Evolutionary conservation across 2,113 vertebrate genomes (phyloP), one percentile per base, ranked within the genome.

Genomic region (Himantopus leucocephalus): DNA sequence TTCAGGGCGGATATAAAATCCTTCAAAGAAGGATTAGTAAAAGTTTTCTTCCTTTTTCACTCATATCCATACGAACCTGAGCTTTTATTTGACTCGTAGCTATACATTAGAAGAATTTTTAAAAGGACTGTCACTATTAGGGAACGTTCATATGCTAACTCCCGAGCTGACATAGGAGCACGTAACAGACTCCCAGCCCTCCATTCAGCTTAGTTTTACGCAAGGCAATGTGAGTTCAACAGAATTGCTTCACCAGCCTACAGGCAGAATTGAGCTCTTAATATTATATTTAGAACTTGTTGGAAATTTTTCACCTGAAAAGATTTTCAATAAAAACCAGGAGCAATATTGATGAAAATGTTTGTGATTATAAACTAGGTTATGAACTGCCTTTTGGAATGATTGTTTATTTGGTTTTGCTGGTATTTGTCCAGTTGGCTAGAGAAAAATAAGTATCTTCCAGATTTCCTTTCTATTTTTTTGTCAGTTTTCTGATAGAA

Each of bases 381-480:
- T 92, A 62, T 62, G 26, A 90, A 62, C 53, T 87, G 35, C 39
- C 32, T 92, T 77, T 83, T 89, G 70, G 89, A 91, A 85, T 64
- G 20, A 87, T 62, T 89, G 37, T 77, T 92, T 94, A 41, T 81
- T 96, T 93, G 70, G 3, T 77, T 92, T 82, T 91, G 24, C 48
- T 96, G 73, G 39, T 81, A 56, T 66, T 43, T 64, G 8, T 91
- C 68, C 80, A 95, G 73, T 58, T 94, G 80, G 83, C 89, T 91
- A 70, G 32, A 85, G 80, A 78, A 92, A 91, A 90, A 47, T 41
- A 90, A 75, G 35, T 59, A n/a, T 56, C 62, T 94, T 92, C 53
- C 80, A 94, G 23, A 53, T 71, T 93, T 77, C 76, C 10, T 73
- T 75, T 72, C 9, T 58, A 4, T 3, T 6, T 37, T 62, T 85